phyloP scores from a whole-genome alignment of 2,797 vertebrate species.

The Periparus ater region DNA sequence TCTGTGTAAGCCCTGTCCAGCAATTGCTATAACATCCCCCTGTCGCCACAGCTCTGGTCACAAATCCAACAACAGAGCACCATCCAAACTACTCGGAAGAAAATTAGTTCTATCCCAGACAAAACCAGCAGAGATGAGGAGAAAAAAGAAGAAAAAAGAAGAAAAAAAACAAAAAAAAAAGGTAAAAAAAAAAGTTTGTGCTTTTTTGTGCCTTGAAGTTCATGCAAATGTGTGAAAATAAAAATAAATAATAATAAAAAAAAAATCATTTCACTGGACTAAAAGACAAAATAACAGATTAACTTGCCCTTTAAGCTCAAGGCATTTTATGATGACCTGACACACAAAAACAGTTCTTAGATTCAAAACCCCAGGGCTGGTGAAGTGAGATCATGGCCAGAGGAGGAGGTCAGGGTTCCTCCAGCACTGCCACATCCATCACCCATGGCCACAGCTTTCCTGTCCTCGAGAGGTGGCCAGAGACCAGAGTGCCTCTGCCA shows the following conservation, averaged over 20 bases:
- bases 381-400: background rate
- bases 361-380: background rate
- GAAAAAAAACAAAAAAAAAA: too few relatives aligned
- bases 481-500: background rate
- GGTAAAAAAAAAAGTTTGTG: rapidly evolving
- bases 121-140: background rate
- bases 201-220: background rate
- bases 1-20: background rate
- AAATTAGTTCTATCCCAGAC: background rate
- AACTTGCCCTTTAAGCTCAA: background rate
- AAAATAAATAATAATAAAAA: too few relatives aligned
- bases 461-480: background rate
- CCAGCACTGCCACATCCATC: background rate
- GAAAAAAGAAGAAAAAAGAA: rapidly evolving
- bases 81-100: background rate
- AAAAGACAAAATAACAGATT: background rate
- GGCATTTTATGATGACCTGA: background rate
- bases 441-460: background rate
- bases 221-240: background rate
- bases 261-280: background rate
- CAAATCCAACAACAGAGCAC: background rate
- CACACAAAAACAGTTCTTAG: background rate
- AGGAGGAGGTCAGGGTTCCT: background rate
- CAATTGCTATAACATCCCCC: background rate
- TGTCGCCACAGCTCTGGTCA: background rate